These are phyloP conservation scores for Matsumyia berberina DNA, from an alignment of 2,888 invertebrate genomes.

Conservation along the genomic window DNA sequence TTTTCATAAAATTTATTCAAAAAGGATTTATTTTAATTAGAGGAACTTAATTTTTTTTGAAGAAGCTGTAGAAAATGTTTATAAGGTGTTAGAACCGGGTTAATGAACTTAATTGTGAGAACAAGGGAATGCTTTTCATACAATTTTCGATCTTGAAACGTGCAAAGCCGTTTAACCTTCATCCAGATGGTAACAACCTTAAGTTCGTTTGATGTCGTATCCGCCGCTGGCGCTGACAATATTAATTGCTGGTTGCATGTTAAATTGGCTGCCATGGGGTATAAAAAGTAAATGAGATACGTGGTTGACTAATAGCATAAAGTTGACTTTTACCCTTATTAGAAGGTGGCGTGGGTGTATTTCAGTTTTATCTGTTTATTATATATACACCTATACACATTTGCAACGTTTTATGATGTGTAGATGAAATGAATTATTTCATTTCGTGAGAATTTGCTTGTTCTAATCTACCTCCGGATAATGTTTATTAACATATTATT, in stretches of 20 bases:
- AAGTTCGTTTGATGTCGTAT: conserved; percentile 45
- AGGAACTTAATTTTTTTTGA: neutral
- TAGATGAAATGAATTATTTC: conserved; percentile 37
- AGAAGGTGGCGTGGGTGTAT: neutral
- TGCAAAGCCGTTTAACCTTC: neutral
- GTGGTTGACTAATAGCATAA: conserved; percentile 36
- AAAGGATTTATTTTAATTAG: conserved; percentile 13
- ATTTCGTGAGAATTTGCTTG: conserved; percentile 18
- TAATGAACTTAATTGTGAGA: conserved; percentile 45
- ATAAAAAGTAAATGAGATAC: conserved; percentile 47
- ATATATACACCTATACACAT: too few species aligned
- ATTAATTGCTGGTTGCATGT: conserved; percentile 52
- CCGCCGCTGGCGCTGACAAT: conserved; percentile 39
- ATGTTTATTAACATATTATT: too few species aligned
- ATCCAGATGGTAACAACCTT: conserved; percentile 1
- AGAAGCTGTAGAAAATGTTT: neutral
- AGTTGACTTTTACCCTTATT: conserved; percentile 17
- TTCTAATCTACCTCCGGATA: neutral
- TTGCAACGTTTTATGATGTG: conserved; percentile 27
- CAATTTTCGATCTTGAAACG: conserved; percentile 14
- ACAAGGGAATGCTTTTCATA: conserved; percentile 7
- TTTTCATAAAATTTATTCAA: too few species aligned
- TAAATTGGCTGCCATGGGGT: conserved; percentile 45
- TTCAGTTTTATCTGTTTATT: conserved; percentile 5
- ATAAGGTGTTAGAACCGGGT: conserved; percentile 23